These are phyloP conservation scores for Nasonia giraulti DNA, from an alignment of 1,140 invertebrate species.

Conservation along the genomic window DNA sequence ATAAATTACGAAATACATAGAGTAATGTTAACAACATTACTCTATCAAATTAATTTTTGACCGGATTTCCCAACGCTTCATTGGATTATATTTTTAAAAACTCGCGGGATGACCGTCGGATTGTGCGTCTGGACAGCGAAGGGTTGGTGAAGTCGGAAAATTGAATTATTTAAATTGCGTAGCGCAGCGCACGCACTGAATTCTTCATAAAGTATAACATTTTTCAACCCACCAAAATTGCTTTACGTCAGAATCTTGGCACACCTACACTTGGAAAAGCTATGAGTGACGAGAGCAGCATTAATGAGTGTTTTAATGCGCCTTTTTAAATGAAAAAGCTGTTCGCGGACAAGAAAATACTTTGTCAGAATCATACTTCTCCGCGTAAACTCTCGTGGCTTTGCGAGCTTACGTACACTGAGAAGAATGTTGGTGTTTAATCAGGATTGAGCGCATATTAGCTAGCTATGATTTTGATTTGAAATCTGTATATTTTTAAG, in stretches of 20 bases:
- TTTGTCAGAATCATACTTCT: not conserved
- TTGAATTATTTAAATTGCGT: slow-evolving; percentile 37
- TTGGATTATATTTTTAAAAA: slow-evolving; percentile 9
- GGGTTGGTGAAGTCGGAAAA: slow-evolving; percentile 12
- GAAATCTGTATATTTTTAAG: no score
- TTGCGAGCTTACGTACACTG: no score
- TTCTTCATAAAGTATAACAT: slow-evolving; percentile 18
- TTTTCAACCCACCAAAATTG: not conserved
- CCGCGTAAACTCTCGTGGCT: no score
- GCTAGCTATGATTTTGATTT: no score
- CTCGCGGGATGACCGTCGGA: not conserved
- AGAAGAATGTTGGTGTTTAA: no score
- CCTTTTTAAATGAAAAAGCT: slow-evolving; percentile 1
- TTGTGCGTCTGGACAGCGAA: not conserved
- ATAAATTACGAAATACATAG: not conserved
- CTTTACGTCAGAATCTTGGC: slow-evolving; percentile 9
- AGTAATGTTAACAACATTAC: not conserved
- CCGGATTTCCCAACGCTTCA: not conserved
- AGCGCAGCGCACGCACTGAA: slow-evolving; percentile 1
- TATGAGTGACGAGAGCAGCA: not conserved
- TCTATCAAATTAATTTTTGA: not conserved
- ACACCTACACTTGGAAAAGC: not conserved
- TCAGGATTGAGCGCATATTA: no score
- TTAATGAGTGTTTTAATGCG: not conserved
- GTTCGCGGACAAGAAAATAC: not conserved